phyloP scores from a whole-genome alignment of 2,797 vertebrate species.

The Choloepus didactylus region DNA sequence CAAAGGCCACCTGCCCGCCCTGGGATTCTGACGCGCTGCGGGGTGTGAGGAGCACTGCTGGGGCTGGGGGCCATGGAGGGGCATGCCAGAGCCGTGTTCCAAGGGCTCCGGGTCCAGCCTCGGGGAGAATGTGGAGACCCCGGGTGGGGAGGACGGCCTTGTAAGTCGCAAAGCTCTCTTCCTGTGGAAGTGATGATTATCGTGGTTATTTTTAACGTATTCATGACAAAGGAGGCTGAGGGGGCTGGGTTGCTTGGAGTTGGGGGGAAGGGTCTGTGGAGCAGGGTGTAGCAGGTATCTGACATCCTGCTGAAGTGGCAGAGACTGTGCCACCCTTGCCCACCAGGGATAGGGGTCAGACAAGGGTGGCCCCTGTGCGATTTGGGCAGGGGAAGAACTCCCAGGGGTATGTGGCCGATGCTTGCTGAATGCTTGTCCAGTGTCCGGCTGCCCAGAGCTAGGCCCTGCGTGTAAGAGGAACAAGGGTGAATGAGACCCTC shows the following conservation, averaged over 20 bases:
- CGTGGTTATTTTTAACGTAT: conserved; percentile 68
- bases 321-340: background rate
- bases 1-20: background rate
- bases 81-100: background rate
- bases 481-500: background rate
- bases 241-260: conserved; percentile 1
- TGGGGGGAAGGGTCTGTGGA: conserved; percentile 1
- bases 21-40: background rate
- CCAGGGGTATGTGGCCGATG: background rate
- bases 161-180: background rate
- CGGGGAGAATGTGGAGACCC: conserved; percentile 2
- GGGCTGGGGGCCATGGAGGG: background rate
- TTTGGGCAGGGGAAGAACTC: background rate
- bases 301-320: background rate
- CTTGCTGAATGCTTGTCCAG: background rate
- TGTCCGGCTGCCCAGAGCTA: background rate
- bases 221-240: conserved; percentile 57
- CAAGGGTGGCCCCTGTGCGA: background rate
- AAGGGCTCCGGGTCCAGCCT: background rate
- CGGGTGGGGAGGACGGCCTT: background rate
- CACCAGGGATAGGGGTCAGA: background rate
- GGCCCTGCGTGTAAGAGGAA: background rate
- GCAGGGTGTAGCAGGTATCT: background rate
- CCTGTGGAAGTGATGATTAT: conserved; percentile 53
- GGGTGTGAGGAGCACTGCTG: background rate